These are phyloP conservation scores for Luehdorfia chinensis DNA, from an alignment of 1,140 invertebrate species.

Conservation along the genomic window DNA sequence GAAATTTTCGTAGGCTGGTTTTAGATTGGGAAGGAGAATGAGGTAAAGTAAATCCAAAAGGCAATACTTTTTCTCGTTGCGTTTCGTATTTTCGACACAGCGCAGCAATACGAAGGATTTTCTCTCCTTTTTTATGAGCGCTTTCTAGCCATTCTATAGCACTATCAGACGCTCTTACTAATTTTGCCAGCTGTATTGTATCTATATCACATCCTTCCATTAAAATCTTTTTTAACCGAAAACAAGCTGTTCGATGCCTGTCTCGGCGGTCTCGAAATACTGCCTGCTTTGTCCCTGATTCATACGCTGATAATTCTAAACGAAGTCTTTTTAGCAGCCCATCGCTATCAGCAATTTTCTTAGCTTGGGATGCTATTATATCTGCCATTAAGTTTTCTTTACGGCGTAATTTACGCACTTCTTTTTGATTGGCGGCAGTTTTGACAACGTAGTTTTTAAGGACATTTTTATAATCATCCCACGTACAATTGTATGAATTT, in stretches of 20 bases:
- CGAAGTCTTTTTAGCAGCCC: constrained; percentile 50
- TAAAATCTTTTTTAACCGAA: constrained; percentile 48
- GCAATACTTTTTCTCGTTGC: constrained; percentile 76
- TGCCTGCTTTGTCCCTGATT: constrained; percentile 66
- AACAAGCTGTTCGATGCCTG: constrained; percentile 53
- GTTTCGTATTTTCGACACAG: constrained; percentile 80
- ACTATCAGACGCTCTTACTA: constrained; percentile 50
- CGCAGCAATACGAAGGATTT: constrained; percentile 70
- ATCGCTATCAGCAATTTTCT: constrained; percentile 63
- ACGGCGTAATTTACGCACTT: constrained; percentile 53
- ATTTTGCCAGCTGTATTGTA: constrained; percentile 37
- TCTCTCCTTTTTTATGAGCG: constrained; percentile 71
- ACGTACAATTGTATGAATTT: constrained; percentile 51
- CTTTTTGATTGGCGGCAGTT: constrained; percentile 64
- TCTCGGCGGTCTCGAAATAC: constrained; percentile 61
- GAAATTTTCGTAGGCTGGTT: constrained; percentile 27
- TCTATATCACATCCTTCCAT: constrained; percentile 42
- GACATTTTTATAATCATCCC: constrained; percentile 67
- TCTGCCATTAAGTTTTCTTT: constrained; percentile 71
- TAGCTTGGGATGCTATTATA: constrained; percentile 63
- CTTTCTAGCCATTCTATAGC: constrained; percentile 48
- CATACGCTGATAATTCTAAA: constrained; percentile 53
- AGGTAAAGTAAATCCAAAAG: constrained; percentile 74
- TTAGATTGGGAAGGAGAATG: constrained; percentile 52
- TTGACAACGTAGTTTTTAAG: constrained; percentile 51